Conservation (phyloP, 1,140 invertebrate genomes). For the Uloborus diversus region DNA sequence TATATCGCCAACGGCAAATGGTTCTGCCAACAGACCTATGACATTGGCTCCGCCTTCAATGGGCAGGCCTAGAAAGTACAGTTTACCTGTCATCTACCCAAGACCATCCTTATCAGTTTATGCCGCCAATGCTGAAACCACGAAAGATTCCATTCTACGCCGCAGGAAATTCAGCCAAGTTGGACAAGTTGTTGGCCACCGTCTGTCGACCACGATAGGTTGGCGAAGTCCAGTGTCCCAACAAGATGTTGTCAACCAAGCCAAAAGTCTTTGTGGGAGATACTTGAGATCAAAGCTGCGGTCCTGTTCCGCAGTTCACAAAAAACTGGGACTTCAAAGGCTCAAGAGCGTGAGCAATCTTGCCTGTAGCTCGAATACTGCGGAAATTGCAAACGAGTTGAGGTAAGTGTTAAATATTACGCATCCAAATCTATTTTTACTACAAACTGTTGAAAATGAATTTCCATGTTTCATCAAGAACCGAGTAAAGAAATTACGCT, state of each 20-base stretch:
- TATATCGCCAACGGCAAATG: slow-evolving; percentile 50
- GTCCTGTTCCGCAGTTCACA: slow-evolving; percentile 73
- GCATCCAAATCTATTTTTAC: no score
- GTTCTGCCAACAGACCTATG: slow-evolving; percentile 25
- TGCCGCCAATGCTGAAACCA: slow-evolving; percentile 20
- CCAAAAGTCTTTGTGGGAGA: slow-evolving; percentile 73
- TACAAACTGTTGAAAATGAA: no score
- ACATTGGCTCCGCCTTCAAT: slow-evolving; percentile 45
- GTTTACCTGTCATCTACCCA: slow-evolving; percentile 34
- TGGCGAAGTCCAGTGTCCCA: slow-evolving; percentile 35
- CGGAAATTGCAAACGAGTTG: slow-evolving; percentile 44
- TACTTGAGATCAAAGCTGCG: slow-evolving; percentile 75
- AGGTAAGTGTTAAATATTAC: slow-evolving; percentile 59
- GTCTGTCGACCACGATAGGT: slow-evolving; percentile 45
- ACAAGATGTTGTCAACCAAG: slow-evolving; percentile 66
- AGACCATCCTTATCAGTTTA: slow-evolving; percentile 44
- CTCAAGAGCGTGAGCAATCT: slow-evolving; percentile 69
- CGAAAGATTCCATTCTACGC: slow-evolving; percentile 10
- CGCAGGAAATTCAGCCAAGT: slow-evolving; percentile 44
- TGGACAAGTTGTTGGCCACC: slow-evolving; percentile 41
- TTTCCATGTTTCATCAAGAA: no score
- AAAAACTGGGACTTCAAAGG: slow-evolving; percentile 75
- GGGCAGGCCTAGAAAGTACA: slow-evolving; percentile 45
- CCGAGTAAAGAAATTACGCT: no score
- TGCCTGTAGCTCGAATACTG: slow-evolving; percentile 61